These are phyloP conservation scores for Etheostoma perlongum DNA, from an alignment of 2,797 vertebrate genomes.

Conservation along the genomic window DNA sequence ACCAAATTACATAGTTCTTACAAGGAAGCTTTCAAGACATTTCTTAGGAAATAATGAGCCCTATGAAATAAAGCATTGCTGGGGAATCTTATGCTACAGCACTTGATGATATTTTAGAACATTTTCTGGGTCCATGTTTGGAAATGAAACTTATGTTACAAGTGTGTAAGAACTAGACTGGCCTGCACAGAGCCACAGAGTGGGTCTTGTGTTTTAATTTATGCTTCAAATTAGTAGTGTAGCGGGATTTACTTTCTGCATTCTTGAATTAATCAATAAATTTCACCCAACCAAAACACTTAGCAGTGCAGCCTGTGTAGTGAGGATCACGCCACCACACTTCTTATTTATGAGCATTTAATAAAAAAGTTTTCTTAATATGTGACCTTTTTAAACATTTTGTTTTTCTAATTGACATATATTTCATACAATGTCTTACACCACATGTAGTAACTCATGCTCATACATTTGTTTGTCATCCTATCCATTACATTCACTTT, in stretches of 20 bases:
- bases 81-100: neutral
- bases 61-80: neutral
- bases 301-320: neutral
- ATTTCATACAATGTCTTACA: neutral
- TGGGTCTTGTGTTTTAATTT: neutral
- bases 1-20: neutral
- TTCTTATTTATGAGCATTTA: neutral
- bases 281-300: neutral
- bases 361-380: neutral
- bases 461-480: neutral
- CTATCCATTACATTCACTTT: neutral
- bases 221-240: neutral
- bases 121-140: neutral
- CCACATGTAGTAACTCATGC: neutral
- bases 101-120: neutral
- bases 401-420: neutral
- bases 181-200: neutral
- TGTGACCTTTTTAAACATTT: neutral
- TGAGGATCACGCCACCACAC: neutral
- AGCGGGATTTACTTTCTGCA: neutral
- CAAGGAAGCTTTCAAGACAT: neutral
- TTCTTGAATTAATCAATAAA: too few species aligned
- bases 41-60: neutral
- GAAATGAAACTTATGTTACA: neutral
- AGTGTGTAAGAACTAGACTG: neutral